A percentile compares a stretch with the other conserved stretches of the same genome.
Conservation (phyloP, 1,140 invertebrate species). For the Drosophila paulistorum region DNA sequence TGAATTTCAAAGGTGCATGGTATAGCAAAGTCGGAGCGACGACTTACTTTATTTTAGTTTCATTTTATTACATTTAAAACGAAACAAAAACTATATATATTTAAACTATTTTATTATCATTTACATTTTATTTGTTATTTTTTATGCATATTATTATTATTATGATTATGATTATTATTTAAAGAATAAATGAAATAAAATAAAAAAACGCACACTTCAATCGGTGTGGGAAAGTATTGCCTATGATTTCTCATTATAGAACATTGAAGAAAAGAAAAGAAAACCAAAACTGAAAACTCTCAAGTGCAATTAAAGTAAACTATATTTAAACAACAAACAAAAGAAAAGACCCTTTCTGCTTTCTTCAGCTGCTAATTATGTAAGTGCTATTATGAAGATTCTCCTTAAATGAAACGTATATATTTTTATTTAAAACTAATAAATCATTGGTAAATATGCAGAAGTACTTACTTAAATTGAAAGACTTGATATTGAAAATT, state of each 20-base stretch:
- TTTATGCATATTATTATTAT: constrained; percentile 47
- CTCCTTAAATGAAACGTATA: background rate
- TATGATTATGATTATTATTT: constrained; percentile 53
- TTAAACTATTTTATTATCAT: constrained; percentile 49
- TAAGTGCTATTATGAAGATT: constrained; percentile 11
- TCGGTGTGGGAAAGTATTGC: constrained; percentile 47
- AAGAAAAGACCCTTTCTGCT: constrained; percentile 56
- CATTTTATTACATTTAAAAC: constrained; percentile 60
- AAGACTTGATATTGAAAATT: constrained; percentile 70
- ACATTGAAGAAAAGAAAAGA: background rate
- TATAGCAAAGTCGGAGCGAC: too few species aligned
- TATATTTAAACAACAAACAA: constrained; percentile 30
- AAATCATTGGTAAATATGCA: constrained; percentile 25
- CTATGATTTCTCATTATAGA: constrained; percentile 18
- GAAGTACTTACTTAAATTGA: constrained; percentile 61
- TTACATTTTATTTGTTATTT: constrained; percentile 75
- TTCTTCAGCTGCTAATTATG: constrained; percentile 59
- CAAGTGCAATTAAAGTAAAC: constrained; percentile 77
- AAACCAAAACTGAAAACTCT: constrained; percentile 46
- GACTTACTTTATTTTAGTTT: constrained; percentile 41
- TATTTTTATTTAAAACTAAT: constrained; percentile 16
- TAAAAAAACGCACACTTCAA: constrained; percentile 35
- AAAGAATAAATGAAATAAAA: constrained; percentile 56
- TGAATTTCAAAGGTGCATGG: too few species aligned
- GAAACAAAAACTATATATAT: constrained; percentile 2